Percentiles rank a stretch among this genome's conserved stretches.
Evolutionary conservation across 2,797 vertebrate genomes (phyloP).

Genomic region (Anguilla obscura): DNA sequence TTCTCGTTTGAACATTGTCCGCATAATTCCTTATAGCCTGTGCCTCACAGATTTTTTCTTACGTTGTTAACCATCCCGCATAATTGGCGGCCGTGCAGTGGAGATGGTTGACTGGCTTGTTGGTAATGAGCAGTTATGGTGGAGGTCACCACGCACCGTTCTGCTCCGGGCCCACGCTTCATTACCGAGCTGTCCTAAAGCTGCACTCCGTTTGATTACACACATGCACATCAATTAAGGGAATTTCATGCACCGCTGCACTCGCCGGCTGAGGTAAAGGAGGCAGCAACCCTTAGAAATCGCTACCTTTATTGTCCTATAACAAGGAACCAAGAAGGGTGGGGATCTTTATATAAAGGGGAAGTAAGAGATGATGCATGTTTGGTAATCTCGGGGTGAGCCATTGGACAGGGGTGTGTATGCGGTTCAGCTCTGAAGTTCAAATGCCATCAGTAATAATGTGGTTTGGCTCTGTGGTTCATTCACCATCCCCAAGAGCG

Average conservation of each 20-base stretch:
- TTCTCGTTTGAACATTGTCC: background rate
- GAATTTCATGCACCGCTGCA: background rate
- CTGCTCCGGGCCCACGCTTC: background rate
- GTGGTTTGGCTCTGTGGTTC: no score
- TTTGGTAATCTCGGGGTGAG: background rate
- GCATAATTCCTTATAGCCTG: background rate
- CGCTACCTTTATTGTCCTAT: background rate
- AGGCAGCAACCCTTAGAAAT: background rate
- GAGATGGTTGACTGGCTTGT: constrained; percentile 32
- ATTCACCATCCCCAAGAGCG: no score
- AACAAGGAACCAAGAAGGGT: background rate
- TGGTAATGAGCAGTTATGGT: constrained; percentile 29
- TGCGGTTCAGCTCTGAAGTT: no score
- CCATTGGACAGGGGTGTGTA: background rate
- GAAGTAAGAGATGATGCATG: background rate
- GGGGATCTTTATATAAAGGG: background rate
- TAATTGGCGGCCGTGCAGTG: constrained; percentile 24
- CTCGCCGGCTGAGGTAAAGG: background rate
- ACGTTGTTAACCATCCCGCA: background rate
- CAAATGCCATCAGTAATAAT: no score
- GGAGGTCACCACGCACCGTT: background rate
- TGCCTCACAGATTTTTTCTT: background rate
- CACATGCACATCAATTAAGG: background rate
- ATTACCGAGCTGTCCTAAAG: constrained; percentile 1
- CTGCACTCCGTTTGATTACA: background rate